phyloP scores from a whole-genome alignment of 2,888 invertebrate species.

The Meta bourneti region DNA sequence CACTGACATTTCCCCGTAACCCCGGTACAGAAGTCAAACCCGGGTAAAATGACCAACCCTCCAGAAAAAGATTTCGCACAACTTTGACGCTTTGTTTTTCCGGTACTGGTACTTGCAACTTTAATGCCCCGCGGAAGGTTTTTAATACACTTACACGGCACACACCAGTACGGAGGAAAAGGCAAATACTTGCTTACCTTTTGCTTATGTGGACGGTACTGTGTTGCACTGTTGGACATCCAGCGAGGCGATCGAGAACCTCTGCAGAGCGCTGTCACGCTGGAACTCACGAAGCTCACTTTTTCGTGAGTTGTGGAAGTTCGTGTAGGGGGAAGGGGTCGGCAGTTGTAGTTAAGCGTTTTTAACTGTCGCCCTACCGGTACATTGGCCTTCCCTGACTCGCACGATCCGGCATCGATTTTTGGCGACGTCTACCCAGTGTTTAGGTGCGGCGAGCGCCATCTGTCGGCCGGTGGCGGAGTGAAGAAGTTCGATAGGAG shows the following conservation, averaged over 20 bases:
- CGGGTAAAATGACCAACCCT: too few species aligned
- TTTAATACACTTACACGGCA: neutral
- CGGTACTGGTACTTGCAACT: too few species aligned
- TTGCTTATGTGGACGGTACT: neutral
- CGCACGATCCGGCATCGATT: slow-evolving; percentile 62
- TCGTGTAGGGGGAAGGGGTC: slow-evolving; percentile 38
- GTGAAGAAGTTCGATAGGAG: slow-evolving; percentile 24
- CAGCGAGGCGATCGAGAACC: neutral
- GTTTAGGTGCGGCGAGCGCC: slow-evolving; percentile 37
- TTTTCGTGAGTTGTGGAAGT: slow-evolving; percentile 52
- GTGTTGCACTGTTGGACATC: neutral
- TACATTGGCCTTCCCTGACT: slow-evolving; percentile 66
- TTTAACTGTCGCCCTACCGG: slow-evolving; percentile 69
- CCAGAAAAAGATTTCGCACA: too few species aligned
- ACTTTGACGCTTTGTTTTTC: too few species aligned
- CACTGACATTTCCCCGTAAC: neutral
- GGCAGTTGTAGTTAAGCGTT: slow-evolving; percentile 72
- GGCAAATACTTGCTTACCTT: neutral
- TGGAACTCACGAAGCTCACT: slow-evolving; percentile 33
- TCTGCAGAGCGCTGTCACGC: neutral
- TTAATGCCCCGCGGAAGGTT: too few species aligned
- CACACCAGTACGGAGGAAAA: neutral
- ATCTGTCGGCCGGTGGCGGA: slow-evolving; percentile 37
- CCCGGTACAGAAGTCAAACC: too few species aligned
- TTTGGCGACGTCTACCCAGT: slow-evolving; percentile 62